Base-by-base conservation (phyloP, 2,888 invertebrate species). In the Dugesia japonica region DNA sequence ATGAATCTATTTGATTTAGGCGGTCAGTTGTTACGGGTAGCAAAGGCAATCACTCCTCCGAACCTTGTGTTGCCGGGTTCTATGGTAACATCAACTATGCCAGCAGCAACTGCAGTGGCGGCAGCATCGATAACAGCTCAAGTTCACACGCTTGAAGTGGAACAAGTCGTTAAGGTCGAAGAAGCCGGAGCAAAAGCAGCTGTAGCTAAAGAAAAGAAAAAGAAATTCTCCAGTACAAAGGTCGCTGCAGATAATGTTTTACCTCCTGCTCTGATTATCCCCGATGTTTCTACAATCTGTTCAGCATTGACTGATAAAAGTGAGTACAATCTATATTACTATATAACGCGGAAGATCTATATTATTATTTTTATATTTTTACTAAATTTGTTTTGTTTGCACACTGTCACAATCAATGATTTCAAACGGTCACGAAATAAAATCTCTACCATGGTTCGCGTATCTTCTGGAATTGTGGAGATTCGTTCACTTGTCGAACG, bases 1-100 rank as follows among this genome's bases (percentile, higher is more conserved):
- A 99, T 99, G 98, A 99, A 98, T 87, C 88, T 95, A 81, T 98
- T 98, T 86, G 98, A 99, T 87, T 88, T 98, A 42, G 98, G 97
- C 79, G 98, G 98, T 0, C 95, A 97, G 85, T 89, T 90, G 82
- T 85, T 94, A 26, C 87, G 93, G 80, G 94, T 99, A 79, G 94
- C 95, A 0, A 82, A 83, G 82, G 94, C 95, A 71, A 94, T 98
- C 80, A 98, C 97, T 20, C 97, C 97, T 79, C 97, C 98, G 28
- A 93, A 95, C 85, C 92, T 83, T 0, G 79, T 84, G 1, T 81
- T 81, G 80, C 81, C 82, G 56, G 81, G 82, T 28, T 82, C 83
- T 26, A 82, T 84, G 4, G 81, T 82, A 26, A 76, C 80, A 89
- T 78, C 89, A 89, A 74, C 90, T 85, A 90, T 94, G 87, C 93